Evolutionary conservation across 1,140 invertebrate genomes (phyloP).

Genomic region (Philopotamus ludificatus): DNA sequence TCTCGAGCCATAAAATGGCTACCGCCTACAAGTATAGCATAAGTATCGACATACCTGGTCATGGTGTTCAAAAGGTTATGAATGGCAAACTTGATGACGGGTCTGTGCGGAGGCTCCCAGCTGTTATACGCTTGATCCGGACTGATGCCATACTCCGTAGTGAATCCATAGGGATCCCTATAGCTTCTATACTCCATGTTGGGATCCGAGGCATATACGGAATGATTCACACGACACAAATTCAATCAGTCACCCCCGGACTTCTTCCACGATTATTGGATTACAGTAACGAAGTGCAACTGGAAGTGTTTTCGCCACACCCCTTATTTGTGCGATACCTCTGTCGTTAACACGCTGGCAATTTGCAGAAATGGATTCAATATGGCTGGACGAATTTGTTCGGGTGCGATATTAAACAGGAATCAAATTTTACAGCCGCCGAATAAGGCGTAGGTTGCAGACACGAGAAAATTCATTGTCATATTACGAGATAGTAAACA

Average conservation of each 20-base stretch:
- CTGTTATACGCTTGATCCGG: neutral
- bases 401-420: no score
- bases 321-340: conserved; percentile 4
- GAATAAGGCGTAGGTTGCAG: no score
- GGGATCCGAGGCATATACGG: neutral
- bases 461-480: no score
- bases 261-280: conserved; percentile 34
- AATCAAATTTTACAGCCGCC: no score
- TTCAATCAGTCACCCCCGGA: conserved; percentile 27
- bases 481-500: no score
- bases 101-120: conserved; percentile 24
- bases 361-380: no score
- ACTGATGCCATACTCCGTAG: neutral
- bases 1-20: no score
- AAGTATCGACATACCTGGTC: conserved; percentile 33
- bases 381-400: no score
- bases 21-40: no score
- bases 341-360: neutral
- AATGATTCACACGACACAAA: conserved; percentile 35
- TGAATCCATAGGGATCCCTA: neutral
- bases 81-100: conserved; percentile 31
- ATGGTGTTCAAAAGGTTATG: conserved; percentile 28
- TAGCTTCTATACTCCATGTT: conserved; percentile 7
- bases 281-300: conserved; percentile 39
- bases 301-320: conserved; percentile 30